Evolutionary conservation across 2,888 invertebrate genomes (phyloP).

Genomic region (Macrophya annulata): DNA sequence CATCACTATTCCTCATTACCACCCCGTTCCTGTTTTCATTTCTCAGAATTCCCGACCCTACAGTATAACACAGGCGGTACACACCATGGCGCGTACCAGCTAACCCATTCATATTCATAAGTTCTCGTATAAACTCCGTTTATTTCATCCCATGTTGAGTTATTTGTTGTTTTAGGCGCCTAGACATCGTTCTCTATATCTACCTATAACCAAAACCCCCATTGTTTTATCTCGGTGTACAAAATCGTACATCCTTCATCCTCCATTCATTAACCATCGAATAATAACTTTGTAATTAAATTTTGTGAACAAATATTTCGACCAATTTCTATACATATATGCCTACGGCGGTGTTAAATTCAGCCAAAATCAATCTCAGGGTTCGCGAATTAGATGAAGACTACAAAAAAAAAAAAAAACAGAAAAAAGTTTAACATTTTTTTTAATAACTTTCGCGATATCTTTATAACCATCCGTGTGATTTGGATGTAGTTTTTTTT

Average conservation of each 20-base stretch:
- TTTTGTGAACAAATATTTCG: neutral
- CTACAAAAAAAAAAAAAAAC: neutral
- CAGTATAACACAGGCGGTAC: neutral
- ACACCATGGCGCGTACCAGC: neutral
- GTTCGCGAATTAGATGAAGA: neutral
- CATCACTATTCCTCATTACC: slow-evolving; percentile 46
- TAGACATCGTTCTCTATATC: neutral
- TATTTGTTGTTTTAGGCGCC: slow-evolving; percentile 6
- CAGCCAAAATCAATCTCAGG: neutral
- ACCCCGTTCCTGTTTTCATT: slow-evolving; percentile 33
- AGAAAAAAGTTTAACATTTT: neutral
- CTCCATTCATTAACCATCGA: neutral
- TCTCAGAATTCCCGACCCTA: neutral
- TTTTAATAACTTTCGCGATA: neutral
- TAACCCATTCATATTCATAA: slow-evolving; percentile 41
- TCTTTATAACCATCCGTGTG: neutral
- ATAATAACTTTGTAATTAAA: neutral
- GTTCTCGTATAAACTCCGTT: slow-evolving; percentile 12
- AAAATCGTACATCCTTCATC: neutral
- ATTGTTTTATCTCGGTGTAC: neutral
- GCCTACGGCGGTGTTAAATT: neutral
- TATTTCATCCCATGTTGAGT: slow-evolving; percentile 10
- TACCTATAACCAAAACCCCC: neutral
- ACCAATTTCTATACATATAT: neutral
- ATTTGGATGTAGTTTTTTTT: neutral